Conservation (phyloP, 2,797 vertebrate genomes). For the Glossophaga mutica region DNA sequence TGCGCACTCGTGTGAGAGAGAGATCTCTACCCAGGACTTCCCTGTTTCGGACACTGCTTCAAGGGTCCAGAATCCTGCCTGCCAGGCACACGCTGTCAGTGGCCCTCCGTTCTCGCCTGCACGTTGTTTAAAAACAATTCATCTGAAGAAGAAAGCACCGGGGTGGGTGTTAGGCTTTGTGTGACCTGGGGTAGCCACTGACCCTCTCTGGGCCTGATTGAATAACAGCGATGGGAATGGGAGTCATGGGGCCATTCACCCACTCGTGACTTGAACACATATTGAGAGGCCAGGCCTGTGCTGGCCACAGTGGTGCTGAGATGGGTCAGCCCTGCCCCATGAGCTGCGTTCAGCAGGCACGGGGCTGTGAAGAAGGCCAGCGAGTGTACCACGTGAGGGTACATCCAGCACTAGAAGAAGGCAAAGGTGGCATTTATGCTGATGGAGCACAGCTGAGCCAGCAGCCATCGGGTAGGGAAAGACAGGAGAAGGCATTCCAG, state of each 20-base stretch:
- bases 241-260: background rate
- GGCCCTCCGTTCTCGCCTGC: background rate
- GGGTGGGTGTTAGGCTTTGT: background rate
- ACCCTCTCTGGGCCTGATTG: background rate
- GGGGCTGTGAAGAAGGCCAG: background rate
- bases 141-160: background rate
- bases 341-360: background rate
- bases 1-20: rapidly evolving
- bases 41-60: background rate
- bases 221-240: background rate
- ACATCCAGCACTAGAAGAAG: background rate
- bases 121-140: background rate
- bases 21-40: background rate
- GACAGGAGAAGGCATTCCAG: background rate
- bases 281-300: background rate
- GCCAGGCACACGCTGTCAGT: background rate
- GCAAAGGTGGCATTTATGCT: background rate
- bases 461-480: background rate
- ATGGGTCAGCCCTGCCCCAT: background rate
- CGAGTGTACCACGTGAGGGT: background rate
- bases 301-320: background rate
- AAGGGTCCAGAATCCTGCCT: background rate
- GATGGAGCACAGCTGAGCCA: background rate
- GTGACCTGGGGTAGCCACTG: background rate
- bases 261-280: rapidly evolving